These are phyloP conservation scores for Sycophila sp. DNA, from an alignment of 1,140 invertebrate genomes.

Conservation along the genomic window DNA sequence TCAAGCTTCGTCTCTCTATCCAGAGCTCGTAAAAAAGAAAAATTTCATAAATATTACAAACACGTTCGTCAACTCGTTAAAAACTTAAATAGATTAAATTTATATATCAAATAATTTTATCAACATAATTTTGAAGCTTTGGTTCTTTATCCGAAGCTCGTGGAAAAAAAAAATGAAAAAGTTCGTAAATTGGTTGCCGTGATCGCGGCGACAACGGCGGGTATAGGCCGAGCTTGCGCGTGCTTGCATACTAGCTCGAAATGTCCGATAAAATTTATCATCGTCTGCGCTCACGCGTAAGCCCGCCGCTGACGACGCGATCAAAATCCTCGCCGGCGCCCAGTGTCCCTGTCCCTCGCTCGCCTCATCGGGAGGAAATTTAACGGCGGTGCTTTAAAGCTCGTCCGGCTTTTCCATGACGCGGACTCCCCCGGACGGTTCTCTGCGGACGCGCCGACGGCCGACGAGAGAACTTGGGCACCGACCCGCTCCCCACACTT, in stretches of 20 bases:
- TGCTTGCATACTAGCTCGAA: conserved; percentile 14
- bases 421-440: conserved; percentile 35
- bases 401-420: conserved; percentile 26
- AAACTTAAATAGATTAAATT: no score
- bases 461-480: conserved; percentile 47
- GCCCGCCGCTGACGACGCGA: background rate
- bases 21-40: no score
- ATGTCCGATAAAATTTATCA: conserved; percentile 12
- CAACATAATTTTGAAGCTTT: no score
- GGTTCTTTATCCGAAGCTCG: no score
- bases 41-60: no score
- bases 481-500: background rate
- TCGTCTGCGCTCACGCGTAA: background rate
- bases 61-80: no score
- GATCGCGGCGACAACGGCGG: background rate
- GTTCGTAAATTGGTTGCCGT: no score
- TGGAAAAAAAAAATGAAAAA: no score
- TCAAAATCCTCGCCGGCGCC: background rate
- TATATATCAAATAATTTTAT: no score
- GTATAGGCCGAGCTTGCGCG: background rate
- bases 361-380: conserved; percentile 29
- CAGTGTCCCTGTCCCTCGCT: background rate
- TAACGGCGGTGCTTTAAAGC: conserved; percentile 33
- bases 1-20: no score
- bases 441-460: conserved; percentile 26